Conservation (phyloP, 1,140 invertebrate genomes). For the Drosophila lowei region DNA sequence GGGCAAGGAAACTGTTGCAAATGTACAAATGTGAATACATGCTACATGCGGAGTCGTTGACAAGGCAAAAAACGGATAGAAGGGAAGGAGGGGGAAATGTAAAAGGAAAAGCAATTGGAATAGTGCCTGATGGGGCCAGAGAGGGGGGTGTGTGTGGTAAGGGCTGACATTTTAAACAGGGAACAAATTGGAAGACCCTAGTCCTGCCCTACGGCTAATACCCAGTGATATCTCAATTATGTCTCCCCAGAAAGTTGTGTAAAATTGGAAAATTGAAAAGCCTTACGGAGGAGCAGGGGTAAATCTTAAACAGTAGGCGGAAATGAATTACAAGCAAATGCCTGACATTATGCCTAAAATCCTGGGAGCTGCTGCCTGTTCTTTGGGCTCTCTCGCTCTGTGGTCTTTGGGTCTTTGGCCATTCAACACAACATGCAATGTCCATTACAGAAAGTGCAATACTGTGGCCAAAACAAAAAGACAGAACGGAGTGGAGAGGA, state of each 20-base stretch:
- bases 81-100: slow-evolving; percentile 24
- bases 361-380: background rate
- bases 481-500: background rate
- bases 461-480: slow-evolving; percentile 43
- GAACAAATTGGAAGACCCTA: no score
- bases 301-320: slow-evolving; percentile 58
- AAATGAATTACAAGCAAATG: slow-evolving; percentile 61
- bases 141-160: no score
- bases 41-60: no score
- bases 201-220: no score
- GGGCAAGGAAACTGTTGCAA: slow-evolving; percentile 72
- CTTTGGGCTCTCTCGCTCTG: slow-evolving; percentile 3
- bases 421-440: slow-evolving; percentile 66
- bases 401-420: slow-evolving; percentile 51
- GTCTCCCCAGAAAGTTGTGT: slow-evolving; percentile 29
- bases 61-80: no score
- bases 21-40: slow-evolving; percentile 65
- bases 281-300: background rate
- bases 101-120: slow-evolving; percentile 32
- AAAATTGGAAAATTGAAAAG: slow-evolving; percentile 55
- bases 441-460: slow-evolving; percentile 72
- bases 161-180: no score
- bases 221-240: slow-evolving; percentile 25
- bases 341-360: slow-evolving; percentile 49
- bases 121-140: slow-evolving; percentile 3